These are phyloP conservation scores for Rhodeus uyekii DNA, from an alignment of 2,797 vertebrate species.

Conservation along the genomic window DNA sequence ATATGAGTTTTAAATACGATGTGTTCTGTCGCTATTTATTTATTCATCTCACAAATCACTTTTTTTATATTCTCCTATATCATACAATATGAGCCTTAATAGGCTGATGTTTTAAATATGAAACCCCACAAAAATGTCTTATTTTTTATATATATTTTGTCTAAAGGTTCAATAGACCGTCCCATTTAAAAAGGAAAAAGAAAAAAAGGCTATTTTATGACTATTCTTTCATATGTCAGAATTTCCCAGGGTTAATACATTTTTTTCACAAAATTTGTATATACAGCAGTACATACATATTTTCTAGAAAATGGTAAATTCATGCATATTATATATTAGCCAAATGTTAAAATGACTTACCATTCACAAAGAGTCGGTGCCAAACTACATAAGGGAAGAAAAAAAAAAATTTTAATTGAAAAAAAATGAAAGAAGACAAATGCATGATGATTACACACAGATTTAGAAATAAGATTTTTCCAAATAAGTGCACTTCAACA, in stretches of 20 bases:
- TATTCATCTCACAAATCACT: too few relatives aligned
- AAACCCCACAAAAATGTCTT: neutral
- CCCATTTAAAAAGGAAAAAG: neutral
- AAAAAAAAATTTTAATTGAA: neutral
- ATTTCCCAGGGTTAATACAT: neutral
- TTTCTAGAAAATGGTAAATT: neutral
- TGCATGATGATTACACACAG: neutral
- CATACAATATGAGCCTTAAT: neutral
- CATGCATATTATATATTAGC: neutral
- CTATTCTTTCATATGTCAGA: neutral
- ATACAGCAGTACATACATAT: neutral
- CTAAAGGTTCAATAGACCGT: neutral
- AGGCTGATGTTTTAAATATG: neutral
- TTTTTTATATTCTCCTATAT: neutral
- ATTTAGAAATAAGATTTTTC: neutral
- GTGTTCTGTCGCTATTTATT: too few relatives aligned
- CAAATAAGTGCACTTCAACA: too few relatives aligned
- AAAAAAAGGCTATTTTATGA: too few relatives aligned
- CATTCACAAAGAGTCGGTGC: conserved; percentile 61
- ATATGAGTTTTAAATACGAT: too few relatives aligned
- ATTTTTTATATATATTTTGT: neutral
- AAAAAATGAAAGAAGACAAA: neutral
- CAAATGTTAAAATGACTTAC: conserved; percentile 30
- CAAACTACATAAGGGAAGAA: conserved; percentile 40
- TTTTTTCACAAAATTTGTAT: neutral